Evolutionary conservation across 2,888 invertebrate species (phyloP).

Genomic region (Cistogaster globosa): DNA sequence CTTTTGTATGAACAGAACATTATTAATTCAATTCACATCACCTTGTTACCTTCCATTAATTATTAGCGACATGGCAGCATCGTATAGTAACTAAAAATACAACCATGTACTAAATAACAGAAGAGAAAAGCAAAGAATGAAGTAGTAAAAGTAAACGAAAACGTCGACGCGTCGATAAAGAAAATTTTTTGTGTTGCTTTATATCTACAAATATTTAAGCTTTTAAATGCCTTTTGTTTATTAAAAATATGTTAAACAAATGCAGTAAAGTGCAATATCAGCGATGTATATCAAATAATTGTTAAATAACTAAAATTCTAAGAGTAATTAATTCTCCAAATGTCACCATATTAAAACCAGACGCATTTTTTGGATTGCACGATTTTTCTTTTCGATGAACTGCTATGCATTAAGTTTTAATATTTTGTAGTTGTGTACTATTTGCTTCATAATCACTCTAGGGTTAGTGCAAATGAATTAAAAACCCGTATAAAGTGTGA

Average conservation of each 20-base stretch:
- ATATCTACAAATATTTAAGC: conserved; percentile 62
- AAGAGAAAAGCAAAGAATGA: conserved; percentile 60
- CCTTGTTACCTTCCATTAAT: background rate
- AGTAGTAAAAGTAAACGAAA: conserved; percentile 62
- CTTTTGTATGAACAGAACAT: background rate
- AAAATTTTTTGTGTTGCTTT: conserved; percentile 70
- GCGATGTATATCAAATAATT: conserved; percentile 32
- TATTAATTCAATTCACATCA: background rate
- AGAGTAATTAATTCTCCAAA: conserved; percentile 29
- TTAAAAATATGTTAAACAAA: conserved; percentile 47
- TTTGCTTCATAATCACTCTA: conserved; percentile 49
- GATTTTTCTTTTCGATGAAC: conserved; percentile 48
- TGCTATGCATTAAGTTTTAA: conserved; percentile 56
- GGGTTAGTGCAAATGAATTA: conserved; percentile 68
- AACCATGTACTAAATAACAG: conserved; percentile 22
- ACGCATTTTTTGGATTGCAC: conserved; percentile 68
- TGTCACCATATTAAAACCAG: conserved; percentile 50
- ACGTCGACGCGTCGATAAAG: conserved; percentile 72
- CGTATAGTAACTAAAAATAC: conserved; percentile 4
- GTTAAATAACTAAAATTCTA: conserved; percentile 16
- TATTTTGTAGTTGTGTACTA: conserved; percentile 21
- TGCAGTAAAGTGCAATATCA: conserved; percentile 65
- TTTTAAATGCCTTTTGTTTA: conserved; percentile 72
- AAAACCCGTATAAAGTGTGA: conserved; percentile 54
- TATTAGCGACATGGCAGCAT: conserved; percentile 34